Conservation (phyloP, 2,888 invertebrate species). For the Proisotoma minuta region DNA sequence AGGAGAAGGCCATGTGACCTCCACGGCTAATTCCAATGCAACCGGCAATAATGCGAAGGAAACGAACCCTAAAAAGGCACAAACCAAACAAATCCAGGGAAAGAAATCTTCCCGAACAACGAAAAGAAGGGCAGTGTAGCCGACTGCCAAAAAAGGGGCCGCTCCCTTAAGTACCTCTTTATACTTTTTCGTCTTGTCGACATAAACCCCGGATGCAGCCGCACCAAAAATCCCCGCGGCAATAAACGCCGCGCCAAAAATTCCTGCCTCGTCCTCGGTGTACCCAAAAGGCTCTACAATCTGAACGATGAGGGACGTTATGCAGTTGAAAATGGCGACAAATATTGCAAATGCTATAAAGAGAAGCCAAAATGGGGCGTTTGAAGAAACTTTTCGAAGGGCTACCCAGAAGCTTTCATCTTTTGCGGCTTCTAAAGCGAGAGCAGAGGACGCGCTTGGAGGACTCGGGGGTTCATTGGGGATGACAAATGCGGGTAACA, state of each 20-base stretch:
- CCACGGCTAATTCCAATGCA: conserved; percentile 30
- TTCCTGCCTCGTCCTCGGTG: conserved; percentile 23
- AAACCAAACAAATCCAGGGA: conserved; percentile 17
- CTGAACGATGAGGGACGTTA: conserved; percentile 31
- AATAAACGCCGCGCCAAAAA: conserved; percentile 28
- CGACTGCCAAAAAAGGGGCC: conserved; percentile 17
- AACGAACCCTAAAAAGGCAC: conserved; percentile 18
- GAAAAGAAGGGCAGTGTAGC: conserved; percentile 24
- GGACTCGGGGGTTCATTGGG: conserved; percentile 24
- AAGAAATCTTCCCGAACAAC: conserved; percentile 20
- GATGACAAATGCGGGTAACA: conserved; percentile 24
- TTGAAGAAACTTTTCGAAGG: conserved; percentile 16
- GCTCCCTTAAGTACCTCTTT: conserved; percentile 13
- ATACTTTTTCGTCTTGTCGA: conserved; percentile 29
- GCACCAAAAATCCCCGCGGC: conserved; percentile 25
- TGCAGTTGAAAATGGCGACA: conserved; percentile 28
- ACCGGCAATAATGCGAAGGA: conserved; percentile 30
- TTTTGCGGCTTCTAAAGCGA: conserved; percentile 22
- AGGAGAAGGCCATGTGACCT: conserved; percentile 26
- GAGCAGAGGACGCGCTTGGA: conserved; percentile 24
- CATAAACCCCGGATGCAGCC: conserved; percentile 20
- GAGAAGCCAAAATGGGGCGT: conserved; percentile 24
- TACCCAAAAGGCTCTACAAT: conserved; percentile 30
- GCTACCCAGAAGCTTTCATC: conserved; percentile 30
- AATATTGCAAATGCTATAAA: conserved; percentile 23